Percentiles rank a stretch among this genome's conserved stretches.
Conservation (phyloP, 2,113 vertebrate species). For the Xiphorhynchus elegans region DNA sequence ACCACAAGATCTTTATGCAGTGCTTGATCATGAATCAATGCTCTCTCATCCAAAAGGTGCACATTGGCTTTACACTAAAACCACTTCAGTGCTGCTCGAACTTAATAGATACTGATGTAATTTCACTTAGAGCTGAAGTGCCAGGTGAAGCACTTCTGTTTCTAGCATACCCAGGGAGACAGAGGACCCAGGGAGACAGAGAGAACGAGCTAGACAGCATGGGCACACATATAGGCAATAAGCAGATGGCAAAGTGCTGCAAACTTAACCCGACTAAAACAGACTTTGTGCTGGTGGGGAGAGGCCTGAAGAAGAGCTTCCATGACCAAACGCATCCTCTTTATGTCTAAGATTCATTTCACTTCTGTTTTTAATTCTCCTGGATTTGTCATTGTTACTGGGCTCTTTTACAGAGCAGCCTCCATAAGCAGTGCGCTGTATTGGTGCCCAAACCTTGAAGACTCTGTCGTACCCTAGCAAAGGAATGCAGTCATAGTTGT, state of each 20-base stretch:
- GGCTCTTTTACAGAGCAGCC: not conserved
- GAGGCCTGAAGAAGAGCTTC: not conserved
- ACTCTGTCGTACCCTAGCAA: not conserved
- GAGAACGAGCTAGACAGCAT: not conserved
- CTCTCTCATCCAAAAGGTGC: not conserved
- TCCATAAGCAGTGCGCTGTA: fast-evolving
- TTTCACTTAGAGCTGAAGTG: not conserved
- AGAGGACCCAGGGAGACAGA: not conserved
- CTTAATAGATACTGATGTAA: not conserved
- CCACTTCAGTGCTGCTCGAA: not conserved
- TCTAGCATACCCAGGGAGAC: not conserved
- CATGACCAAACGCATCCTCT: not conserved
- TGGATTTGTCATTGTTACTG: not conserved
- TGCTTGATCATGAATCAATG: not conserved
- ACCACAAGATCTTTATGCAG: not conserved
- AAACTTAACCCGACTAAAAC: not conserved
- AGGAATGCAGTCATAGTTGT: not conserved
- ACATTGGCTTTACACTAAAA: not conserved
- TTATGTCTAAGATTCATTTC: not conserved
- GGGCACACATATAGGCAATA: not conserved
- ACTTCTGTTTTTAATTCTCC: not conserved
- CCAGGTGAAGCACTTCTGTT: not conserved
- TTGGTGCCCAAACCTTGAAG: not conserved
- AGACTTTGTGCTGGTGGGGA: not conserved
- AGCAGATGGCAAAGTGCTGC: not conserved